Evolutionary conservation across 2,797 vertebrate genomes (phyloP).

Genomic region (Sylvia borin): DNA sequence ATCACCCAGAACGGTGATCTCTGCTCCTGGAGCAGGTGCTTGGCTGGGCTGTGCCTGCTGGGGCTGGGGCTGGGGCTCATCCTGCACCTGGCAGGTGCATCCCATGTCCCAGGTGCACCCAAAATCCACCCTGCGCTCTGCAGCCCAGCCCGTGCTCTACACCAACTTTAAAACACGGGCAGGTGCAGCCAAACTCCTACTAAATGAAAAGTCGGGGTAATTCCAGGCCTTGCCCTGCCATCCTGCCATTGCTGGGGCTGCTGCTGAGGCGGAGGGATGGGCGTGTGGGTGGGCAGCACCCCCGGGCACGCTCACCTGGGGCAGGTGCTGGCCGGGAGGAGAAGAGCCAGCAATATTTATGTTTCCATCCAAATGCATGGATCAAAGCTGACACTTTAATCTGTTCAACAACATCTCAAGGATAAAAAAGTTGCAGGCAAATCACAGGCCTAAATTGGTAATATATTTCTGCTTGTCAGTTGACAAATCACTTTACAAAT

Average conservation of each 20-base stretch:
- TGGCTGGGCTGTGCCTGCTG: fast-evolving
- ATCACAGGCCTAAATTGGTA: constrained; percentile 70
- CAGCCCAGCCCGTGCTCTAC: fast-evolving
- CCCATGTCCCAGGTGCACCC: fast-evolving
- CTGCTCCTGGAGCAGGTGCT: neutral
- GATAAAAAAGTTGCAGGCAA: constrained; percentile 76
- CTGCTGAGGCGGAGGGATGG: neutral
- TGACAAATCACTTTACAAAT: constrained; percentile 67
- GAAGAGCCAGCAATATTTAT: neutral
- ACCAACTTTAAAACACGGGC: neutral
- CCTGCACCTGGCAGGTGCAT: neutral
- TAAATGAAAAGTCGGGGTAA: neutral
- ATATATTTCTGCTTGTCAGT: constrained; percentile 67
- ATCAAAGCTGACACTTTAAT: constrained; percentile 77
- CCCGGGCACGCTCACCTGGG: fast-evolving
- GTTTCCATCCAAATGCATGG: constrained; percentile 59
- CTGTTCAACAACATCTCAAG: constrained; percentile 72
- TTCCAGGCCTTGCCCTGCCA: neutral
- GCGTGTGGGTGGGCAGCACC: neutral
- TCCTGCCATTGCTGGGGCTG: neutral
- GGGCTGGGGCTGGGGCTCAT: neutral
- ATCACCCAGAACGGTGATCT: neutral
- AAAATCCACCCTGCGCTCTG: fast-evolving
- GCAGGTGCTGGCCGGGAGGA: neutral
- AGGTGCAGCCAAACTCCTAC: neutral